phyloP scores from a whole-genome alignment of 1,140 invertebrate species.

The Drosophila parvula region DNA sequence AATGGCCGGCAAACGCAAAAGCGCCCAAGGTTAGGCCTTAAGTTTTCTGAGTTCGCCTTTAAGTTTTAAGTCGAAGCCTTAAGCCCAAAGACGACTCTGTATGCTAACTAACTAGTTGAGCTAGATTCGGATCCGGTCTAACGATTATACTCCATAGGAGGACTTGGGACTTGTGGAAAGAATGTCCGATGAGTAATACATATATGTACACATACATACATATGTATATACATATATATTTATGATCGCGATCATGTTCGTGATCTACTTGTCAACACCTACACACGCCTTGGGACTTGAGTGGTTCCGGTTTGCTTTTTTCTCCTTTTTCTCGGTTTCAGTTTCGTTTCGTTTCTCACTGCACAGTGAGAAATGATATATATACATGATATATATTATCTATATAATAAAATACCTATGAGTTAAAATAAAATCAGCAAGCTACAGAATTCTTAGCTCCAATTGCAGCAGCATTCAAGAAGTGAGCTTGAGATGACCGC shows the following conservation, averaged over 20 bases:
- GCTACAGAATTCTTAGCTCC: background rate
- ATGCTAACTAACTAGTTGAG: constrained; percentile 80
- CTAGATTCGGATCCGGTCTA: constrained; percentile 60
- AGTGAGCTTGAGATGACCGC: background rate
- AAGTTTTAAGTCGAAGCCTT: constrained; percentile 36
- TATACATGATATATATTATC: no score
- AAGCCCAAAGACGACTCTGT: constrained; percentile 52
- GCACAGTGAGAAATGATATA: constrained; percentile 10
- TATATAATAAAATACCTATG: background rate
- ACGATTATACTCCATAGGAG: constrained; percentile 5
- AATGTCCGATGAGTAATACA: constrained; percentile 42
- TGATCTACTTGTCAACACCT: constrained; percentile 80
- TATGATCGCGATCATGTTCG: constrained; percentile 54
- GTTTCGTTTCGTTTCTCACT: constrained; percentile 18
- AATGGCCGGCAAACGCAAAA: constrained; percentile 33
- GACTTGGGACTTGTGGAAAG: constrained; percentile 12
- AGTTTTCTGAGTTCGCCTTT: constrained; percentile 6
- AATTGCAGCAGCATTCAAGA: no score
- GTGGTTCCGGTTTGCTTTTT: constrained; percentile 40
- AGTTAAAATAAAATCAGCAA: background rate
- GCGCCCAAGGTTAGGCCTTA: constrained; percentile 59
- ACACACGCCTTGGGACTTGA: constrained; percentile 52
- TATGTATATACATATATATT: constrained; percentile 4
- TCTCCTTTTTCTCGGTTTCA: constrained; percentile 3
- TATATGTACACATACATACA: no score